Conservation (phyloP, 2,888 invertebrate species). For the Trisateles emortualis region DNA sequence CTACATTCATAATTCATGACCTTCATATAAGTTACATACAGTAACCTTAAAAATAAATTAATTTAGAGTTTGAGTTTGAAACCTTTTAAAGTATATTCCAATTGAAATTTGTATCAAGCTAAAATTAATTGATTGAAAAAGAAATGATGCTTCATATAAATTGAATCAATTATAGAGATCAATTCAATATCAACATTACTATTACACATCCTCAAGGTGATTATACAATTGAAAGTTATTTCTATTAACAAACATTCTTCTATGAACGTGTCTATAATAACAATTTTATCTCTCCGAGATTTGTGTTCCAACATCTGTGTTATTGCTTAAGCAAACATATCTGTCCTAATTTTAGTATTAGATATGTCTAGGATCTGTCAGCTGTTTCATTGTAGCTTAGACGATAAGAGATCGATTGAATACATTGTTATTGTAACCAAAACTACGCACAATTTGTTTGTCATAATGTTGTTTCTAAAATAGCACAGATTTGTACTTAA, state of each 20-base stretch:
- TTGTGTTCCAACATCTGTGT: not conserved
- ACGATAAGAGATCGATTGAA: not conserved
- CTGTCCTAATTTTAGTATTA: constrained; percentile 6
- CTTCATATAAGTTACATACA: too few relatives aligned
- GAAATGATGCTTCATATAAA: too few relatives aligned
- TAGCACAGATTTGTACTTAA: too few relatives aligned
- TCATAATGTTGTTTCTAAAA: not conserved
- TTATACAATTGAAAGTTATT: not conserved
- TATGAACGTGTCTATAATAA: not conserved
- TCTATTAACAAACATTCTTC: not conserved
- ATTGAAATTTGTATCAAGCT: too few relatives aligned
- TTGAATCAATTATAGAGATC: too few relatives aligned
- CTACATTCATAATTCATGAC: too few relatives aligned
- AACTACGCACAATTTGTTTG: not conserved
- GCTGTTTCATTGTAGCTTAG: not conserved
- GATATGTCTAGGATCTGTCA: constrained; percentile 8
- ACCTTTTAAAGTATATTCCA: too few relatives aligned
- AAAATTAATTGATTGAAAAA: not conserved
- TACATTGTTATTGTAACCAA: not conserved
- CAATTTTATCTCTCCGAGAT: not conserved
- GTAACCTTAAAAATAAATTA: too few relatives aligned
- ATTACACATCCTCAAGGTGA: not conserved
- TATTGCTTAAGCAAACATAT: constrained; percentile 6
- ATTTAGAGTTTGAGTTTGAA: too few relatives aligned
- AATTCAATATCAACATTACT: not conserved